These are phyloP conservation scores for Cyrtorhinus lividipennis DNA, from an alignment of 1,140 invertebrate genomes.

Conservation along the genomic window DNA sequence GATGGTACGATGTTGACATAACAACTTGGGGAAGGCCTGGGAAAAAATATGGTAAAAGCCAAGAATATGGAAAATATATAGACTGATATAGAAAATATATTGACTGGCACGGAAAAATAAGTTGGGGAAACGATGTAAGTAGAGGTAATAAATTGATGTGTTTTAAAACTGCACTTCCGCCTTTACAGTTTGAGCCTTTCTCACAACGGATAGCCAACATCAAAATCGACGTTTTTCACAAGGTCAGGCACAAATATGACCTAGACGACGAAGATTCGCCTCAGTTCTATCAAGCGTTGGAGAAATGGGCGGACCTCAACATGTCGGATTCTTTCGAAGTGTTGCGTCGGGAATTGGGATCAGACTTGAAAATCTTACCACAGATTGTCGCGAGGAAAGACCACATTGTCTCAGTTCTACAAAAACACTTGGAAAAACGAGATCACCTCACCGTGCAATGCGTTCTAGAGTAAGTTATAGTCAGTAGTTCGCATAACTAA, in stretches of 20 bases:
- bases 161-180: not conserved
- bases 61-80: no score
- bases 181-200: constrained; percentile 70
- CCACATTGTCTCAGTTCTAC: constrained; percentile 49
- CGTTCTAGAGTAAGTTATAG: constrained; percentile 58
- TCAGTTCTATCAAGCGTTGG: constrained; percentile 61
- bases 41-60: no score
- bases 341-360: constrained; percentile 52
- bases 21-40: no score
- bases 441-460: constrained; percentile 60
- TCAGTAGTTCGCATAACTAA: not conserved
- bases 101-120: no score
- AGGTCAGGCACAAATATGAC: constrained; percentile 54
- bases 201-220: constrained; percentile 66
- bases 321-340: constrained; percentile 62
- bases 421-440: constrained; percentile 52
- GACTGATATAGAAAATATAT: no score
- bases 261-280: constrained; percentile 48
- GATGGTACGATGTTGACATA: no score
- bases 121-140: no score
- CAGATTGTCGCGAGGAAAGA: constrained; percentile 67
- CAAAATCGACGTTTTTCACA: constrained; percentile 64
- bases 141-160: no score
- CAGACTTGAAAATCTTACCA: constrained; percentile 55
- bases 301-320: constrained; percentile 77